Base-by-base conservation (phyloP, 2,888 invertebrate species). In the Melanostoma scalare region DNA sequence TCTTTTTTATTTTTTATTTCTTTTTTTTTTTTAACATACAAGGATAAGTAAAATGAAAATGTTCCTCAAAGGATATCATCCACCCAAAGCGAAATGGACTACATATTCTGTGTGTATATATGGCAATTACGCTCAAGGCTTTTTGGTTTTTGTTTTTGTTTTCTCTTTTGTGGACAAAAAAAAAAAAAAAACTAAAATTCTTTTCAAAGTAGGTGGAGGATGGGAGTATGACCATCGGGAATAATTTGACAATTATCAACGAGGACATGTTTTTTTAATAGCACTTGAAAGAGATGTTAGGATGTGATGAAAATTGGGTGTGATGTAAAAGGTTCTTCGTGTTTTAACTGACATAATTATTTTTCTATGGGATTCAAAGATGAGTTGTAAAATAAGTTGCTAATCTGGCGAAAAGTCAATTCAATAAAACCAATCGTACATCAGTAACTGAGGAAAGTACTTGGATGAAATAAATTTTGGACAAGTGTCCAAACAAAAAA, bases 111-210 rank as follows among this genome's bases (percentile, higher is more conserved):
- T 78, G 77, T 73, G 44, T 74, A 50, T 46, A 50, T 20, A 69
- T 73, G 77, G 68, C 48, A 82, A 81, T 76, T 76, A 81, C 76
- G 77, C 77, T 68, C 72, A 81, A 76, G 76, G 76, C 81, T 81
- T 55, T 56, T 48, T 55, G 53, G 48, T 33, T 46, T 56, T 67
- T 38, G 38, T 48, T 10, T 44, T 58, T 61, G 30, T 46, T 50
- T 30, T 8, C 42, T 52, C 8, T 58, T 65, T 58, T 65, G 50
- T 38, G 31, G 3, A 61, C 36, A 33, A 53, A 35, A 53, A 2
- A 30, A 53, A 33, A 53, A 53, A 53, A 35, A 36, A 0, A 48
- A 30, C 10, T 1, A 61, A 44, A 46, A 44, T 50, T 40, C 40
- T 36, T 20, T 38, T 30, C n/a, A 71, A 65, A 72, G 50, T 60